These are phyloP conservation scores for Potamarius usumacintae DNA, from an alignment of 2,113 vertebrate genomes.

Conservation along the genomic window DNA sequence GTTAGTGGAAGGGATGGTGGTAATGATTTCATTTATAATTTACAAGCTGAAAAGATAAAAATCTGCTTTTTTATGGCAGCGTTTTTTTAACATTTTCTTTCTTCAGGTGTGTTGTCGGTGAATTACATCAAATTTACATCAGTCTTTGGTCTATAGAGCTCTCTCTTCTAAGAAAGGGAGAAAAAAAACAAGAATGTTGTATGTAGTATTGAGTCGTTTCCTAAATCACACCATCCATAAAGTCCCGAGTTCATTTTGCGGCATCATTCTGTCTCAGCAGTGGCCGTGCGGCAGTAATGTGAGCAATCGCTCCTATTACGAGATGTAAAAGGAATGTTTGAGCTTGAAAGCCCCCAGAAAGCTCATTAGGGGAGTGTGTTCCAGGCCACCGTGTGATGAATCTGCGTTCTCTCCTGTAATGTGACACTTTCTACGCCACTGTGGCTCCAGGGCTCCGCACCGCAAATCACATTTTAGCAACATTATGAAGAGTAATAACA, in stretches of 20 bases:
- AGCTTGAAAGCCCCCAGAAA: conserved; percentile 34
- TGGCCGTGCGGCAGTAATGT: conserved; percentile 25
- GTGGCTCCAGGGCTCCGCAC: conserved; percentile 19
- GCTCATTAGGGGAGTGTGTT: conserved; percentile 47
- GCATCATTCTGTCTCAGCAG: neutral
- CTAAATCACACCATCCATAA: conserved; percentile 51
- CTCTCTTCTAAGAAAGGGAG: neutral
- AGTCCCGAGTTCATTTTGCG: conserved; percentile 34
- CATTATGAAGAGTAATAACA: conserved; percentile 34
- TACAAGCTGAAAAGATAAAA: neutral
- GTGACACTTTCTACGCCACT: conserved; percentile 36
- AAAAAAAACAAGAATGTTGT: neutral
- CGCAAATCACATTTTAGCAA: conserved; percentile 44
- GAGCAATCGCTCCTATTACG: conserved; percentile 45
- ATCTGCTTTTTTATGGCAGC: neutral
- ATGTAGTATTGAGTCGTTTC: conserved; percentile 24
- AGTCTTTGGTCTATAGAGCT: neutral
- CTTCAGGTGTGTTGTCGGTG: neutral
- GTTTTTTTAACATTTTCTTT: neutral
- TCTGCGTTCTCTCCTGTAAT: conserved; percentile 34
- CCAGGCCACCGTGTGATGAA: conserved; percentile 34
- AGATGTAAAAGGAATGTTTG: conserved; percentile 46
- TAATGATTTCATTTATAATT: neutral
- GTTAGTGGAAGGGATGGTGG: neutral
- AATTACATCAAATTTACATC: conserved; percentile 4